Percentiles rank a stretch among this genome's conserved stretches.
These are phyloP conservation scores for Zoanthus gigantus DNA, from an alignment of 92 coral and sea anemone species.

Conservation along the genomic window DNA sequence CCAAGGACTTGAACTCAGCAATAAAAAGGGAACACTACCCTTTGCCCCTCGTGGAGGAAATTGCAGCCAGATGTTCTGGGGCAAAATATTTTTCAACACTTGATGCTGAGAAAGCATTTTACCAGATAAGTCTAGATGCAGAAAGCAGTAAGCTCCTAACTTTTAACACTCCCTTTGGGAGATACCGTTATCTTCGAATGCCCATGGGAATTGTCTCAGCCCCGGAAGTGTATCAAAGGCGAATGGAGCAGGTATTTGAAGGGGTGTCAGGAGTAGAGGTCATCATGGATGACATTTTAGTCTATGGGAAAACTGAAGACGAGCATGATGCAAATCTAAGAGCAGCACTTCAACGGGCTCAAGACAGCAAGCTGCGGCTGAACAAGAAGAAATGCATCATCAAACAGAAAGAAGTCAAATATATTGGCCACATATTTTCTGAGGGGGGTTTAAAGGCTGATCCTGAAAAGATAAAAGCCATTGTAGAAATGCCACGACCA, in stretches of 20 bases:
- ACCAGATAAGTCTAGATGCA: no score
- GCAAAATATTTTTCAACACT: no score
- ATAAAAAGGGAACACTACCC: no score
- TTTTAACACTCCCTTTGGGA: no score
- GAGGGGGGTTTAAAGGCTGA: constrained; percentile 39
- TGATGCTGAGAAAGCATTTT: no score
- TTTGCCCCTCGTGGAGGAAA: no score
- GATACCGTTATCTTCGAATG: no score
- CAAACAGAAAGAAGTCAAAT: constrained; percentile 31
- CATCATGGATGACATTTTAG: constrained; percentile 39
- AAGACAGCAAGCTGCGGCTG: constrained; percentile 24
- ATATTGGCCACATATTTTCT: constrained; percentile 43
- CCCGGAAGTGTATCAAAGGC: no score
- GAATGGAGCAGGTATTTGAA: constrained; percentile 1
- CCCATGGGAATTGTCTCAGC: no score
- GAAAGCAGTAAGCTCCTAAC: no score
- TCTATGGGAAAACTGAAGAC: neutral
- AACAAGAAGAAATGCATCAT: constrained; percentile 38
- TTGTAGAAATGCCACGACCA: neutral
- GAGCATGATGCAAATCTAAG: constrained; percentile 41
- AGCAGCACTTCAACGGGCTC: constrained; percentile 31
- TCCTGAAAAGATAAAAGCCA: constrained; percentile 28
- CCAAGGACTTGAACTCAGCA: no score
- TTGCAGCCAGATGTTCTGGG: no score
- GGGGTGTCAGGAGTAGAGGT: neutral